Conservation (phyloP, 2,888 invertebrate species). For the Drosophila meridiana region DNA sequence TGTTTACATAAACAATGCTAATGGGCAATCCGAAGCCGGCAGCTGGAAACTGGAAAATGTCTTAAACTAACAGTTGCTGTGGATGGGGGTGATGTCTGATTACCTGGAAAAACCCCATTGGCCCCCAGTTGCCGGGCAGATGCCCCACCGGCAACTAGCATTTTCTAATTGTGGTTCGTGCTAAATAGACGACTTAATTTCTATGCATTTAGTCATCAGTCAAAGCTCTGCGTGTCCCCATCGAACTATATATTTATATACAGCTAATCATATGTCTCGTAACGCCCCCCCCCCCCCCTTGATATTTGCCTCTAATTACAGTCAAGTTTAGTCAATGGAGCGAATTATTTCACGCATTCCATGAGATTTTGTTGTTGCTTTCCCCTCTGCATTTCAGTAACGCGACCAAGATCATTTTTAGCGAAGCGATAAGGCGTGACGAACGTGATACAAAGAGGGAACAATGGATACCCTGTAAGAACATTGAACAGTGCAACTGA, state of each 20-base stretch:
- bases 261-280: not conserved
- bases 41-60: slow-evolving; percentile 12
- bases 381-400: not conserved
- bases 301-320: not conserved
- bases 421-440: slow-evolving; percentile 5
- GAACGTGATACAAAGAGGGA: not conserved
- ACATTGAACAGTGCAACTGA: not conserved
- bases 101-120: slow-evolving; percentile 6
- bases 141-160: not conserved
- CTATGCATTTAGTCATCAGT: slow-evolving; percentile 3
- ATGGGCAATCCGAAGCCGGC: slow-evolving; percentile 5
- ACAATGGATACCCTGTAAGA: slow-evolving; percentile 6
- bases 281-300: not conserved
- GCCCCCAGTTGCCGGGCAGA: not conserved
- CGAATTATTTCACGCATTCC: slow-evolving; percentile 28
- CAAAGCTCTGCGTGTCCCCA: not conserved
- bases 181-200: slow-evolving; percentile 15
- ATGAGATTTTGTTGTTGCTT: not conserved
- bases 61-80: not conserved
- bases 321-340: slow-evolving; percentile 20
- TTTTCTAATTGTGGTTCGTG: slow-evolving; percentile 1
- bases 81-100: not conserved
- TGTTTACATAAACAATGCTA: slow-evolving; percentile 29
- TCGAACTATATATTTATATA: slow-evolving; percentile 1
- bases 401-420: not conserved